Base-by-base conservation (phyloP, 2,113 vertebrate species). In the Callipepla squamata region DNA sequence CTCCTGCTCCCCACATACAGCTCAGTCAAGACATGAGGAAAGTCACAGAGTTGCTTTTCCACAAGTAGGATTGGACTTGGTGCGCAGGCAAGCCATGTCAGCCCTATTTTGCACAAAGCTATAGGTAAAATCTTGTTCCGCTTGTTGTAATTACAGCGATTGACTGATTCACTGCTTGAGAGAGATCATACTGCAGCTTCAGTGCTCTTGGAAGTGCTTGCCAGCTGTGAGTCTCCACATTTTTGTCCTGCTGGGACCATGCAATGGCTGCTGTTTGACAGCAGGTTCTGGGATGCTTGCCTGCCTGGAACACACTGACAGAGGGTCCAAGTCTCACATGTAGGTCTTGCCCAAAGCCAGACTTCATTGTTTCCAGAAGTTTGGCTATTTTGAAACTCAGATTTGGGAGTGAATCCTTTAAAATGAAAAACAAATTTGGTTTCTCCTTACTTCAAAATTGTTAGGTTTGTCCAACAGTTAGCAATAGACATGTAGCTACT, bases 241-340 rank as follows among this genome's bases (percentile, higher is more conserved):
- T 94, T 93, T 80, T 66, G 32, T 82, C 76, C 63, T 91, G 72
- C 68, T 91, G 82, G 30, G 57, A 61, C 81, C 91, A 25, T 1
- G 0, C 34, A n/a, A 15, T 22, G 38, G 7, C 42, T 77, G 32
- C 5, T 63, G 21, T 47, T 74, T 91, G 68, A 55, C 79, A 91
- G 67, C 32, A 80, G 72, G 72, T 80, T 19, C 82, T 40, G 30
- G 32, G 36, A 69, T 87, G 42, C 55, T 91, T 66, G 13, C 30
- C 79, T 77, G 17, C 50, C 34, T 80, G 45, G 34, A 73, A 77
- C 26, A 53, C 18, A 21, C 30, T 22, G 40, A 76, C 40, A n/a
- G 32, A 53, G 36, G 67, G 65, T 25, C 34, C 61, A 23, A 62
- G 13, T 25, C 13, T 25, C 13, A 13, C 20, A 6, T 3, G 11